Evolutionary conservation across 1,140 invertebrate species (phyloP).

Genomic region (Drosophila sproati): DNA sequence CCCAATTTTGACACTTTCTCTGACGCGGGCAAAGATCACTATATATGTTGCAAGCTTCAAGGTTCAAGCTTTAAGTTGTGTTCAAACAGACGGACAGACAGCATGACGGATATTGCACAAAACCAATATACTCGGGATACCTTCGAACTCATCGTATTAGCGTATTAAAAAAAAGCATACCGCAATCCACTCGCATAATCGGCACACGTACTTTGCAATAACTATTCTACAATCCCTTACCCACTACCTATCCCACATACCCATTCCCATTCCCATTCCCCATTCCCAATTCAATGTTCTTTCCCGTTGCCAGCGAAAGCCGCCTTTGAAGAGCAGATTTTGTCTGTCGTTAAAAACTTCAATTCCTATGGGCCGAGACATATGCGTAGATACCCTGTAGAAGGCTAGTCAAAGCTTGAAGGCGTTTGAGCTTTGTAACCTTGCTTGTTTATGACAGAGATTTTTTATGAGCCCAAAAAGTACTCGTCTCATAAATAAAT

Average conservation of each 20-base stretch:
- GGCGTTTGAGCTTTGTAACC: no score
- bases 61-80: no score
- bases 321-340: conserved; percentile 11
- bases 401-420: no score
- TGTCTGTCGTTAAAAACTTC: not conserved
- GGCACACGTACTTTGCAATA: conserved; percentile 54
- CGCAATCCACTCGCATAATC: conserved; percentile 60
- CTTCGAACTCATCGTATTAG: no score
- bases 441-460: not conserved
- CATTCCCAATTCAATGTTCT: not conserved
- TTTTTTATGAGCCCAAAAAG: not conserved
- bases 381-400: conserved; percentile 5
- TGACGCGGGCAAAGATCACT: no score
- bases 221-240: not conserved
- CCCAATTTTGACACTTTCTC: no score
- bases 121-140: no score
- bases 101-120: no score
- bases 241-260: not conserved
- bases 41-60: no score
- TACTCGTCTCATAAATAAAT: no score
- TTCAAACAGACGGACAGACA: no score
- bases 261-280: not conserved
- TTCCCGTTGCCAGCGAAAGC: conserved; percentile 16
- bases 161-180: conserved; percentile 8
- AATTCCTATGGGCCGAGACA: no score